Base-by-base conservation (phyloP, 2,888 invertebrate genomes). In the Sabatieria punctata region DNA sequence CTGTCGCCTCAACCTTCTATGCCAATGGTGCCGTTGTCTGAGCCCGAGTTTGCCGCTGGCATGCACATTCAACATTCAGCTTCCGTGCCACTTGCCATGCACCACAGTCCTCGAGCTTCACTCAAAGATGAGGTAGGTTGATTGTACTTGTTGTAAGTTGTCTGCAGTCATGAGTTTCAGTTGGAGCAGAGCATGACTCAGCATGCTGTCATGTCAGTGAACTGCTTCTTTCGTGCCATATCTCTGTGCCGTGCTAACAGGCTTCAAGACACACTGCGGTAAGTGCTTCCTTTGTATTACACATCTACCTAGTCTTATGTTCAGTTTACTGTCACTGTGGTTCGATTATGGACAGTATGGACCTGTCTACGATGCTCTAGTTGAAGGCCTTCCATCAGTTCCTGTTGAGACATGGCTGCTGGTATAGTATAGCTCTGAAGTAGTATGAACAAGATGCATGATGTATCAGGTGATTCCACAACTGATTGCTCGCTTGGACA, bases 341-440 rank as follows among this genome's bases (percentile, higher is more conserved):
- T 95, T 95, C 64, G 91, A 95, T 64, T 89, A 89, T 63, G 95
- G 93, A 0, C 85, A 93, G 54, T 80, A 83, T 70, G 78, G 81
- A 0, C 85, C 86, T 56, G 93, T 97, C 0, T 83, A 88, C 63
- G 88, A 91, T 53, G 88, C 89, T 0, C 76, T 99, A 35, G 76
- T 80, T 1, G 89, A 88, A 57, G 91, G 91, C 1, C 82, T 95
- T 54, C 77, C 84, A 55, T 77, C 82, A 1, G 89, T 95, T 36
- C 88, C 91, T 63, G 86, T 97, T 51, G 89, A 93, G 61, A 95
- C 91, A 2, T 99, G 97, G 97, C 74, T 99, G 11, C 95, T 97
- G 75, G 74, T 73, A 54, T 46, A 49, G 15, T 15, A 15, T n/a
- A n/a, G n/a, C n/a, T n/a, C n/a, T n/a, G n/a, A n/a, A n/a, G n/a